These are phyloP conservation scores for Rhynchophorus ferrugineus DNA, from an alignment of 1,140 invertebrate genomes.

Conservation along the genomic window DNA sequence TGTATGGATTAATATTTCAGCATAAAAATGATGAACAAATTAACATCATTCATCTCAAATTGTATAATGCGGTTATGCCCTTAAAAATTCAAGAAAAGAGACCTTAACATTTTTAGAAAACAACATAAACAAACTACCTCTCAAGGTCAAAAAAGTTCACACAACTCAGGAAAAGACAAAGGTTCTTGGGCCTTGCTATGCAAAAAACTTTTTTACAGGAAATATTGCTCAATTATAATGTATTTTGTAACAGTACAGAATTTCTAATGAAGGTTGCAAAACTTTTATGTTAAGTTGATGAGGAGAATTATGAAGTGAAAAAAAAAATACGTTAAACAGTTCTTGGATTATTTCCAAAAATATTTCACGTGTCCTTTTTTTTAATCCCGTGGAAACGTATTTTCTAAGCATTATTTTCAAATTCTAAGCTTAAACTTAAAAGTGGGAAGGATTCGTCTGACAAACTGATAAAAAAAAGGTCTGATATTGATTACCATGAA, in stretches of 20 bases:
- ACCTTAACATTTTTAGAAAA: not conserved
- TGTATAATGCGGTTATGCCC: too few relatives aligned
- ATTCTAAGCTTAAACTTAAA: not conserved
- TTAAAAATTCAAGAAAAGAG: too few relatives aligned
- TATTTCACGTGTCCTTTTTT: not conserved
- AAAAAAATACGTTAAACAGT: too few relatives aligned
- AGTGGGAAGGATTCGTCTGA: not conserved
- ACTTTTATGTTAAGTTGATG: too few relatives aligned
- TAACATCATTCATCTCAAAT: too few relatives aligned
- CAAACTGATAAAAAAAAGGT: slow-evolving; percentile 15
- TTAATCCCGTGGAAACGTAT: too few relatives aligned
- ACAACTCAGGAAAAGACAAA: not conserved
- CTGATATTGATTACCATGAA: slow-evolving; percentile 11
- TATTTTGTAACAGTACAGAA: slow-evolving; percentile 4
- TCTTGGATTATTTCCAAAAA: not conserved
- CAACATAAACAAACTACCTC: slow-evolving; percentile 3
- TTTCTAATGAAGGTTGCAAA: slow-evolving; percentile 19
- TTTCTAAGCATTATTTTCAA: slow-evolving; percentile 1
- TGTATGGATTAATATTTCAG: too few relatives aligned
- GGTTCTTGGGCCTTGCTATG: not conserved
- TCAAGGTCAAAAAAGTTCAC: not conserved
- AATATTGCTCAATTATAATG: slow-evolving; percentile 13
- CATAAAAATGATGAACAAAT: too few relatives aligned
- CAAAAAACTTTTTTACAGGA: slow-evolving; percentile 17
- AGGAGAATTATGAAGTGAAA: too few relatives aligned